Evolutionary conservation across 2,113 vertebrate genomes (phyloP).

Genomic region (Microtus oregoni): DNA sequence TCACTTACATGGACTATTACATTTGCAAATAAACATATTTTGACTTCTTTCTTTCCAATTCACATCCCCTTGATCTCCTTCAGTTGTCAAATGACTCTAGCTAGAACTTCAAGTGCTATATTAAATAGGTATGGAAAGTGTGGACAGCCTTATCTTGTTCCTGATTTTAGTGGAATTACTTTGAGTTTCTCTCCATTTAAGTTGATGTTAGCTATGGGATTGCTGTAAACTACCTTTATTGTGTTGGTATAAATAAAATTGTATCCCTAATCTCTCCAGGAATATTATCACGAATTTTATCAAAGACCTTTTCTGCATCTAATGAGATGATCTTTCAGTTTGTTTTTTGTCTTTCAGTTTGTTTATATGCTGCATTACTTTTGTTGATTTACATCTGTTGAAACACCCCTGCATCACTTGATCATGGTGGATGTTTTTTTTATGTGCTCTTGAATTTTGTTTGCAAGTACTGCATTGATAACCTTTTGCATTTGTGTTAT

Average conservation of each 20-base stretch:
- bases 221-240: background rate
- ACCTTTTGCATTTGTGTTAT: background rate
- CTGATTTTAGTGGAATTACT: background rate
- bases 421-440: background rate
- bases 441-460: background rate
- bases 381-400: background rate
- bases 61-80: background rate
- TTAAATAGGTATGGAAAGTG: background rate
- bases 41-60: background rate
- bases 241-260: background rate
- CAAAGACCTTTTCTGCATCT: background rate
- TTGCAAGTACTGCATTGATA: background rate
- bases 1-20: background rate
- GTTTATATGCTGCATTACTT: background rate
- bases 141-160: background rate
- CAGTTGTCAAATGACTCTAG: background rate
- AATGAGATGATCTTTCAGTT: background rate
- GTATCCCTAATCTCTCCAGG: background rate
- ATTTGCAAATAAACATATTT: background rate
- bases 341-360: background rate
- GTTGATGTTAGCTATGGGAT: background rate
- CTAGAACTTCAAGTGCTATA: background rate
- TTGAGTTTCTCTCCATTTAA: background rate
- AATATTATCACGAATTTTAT: background rate
- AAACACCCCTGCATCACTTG: background rate